These are phyloP conservation scores for Noturus placidus DNA, from an alignment of 2,113 vertebrate genomes.

Conservation along the genomic window DNA sequence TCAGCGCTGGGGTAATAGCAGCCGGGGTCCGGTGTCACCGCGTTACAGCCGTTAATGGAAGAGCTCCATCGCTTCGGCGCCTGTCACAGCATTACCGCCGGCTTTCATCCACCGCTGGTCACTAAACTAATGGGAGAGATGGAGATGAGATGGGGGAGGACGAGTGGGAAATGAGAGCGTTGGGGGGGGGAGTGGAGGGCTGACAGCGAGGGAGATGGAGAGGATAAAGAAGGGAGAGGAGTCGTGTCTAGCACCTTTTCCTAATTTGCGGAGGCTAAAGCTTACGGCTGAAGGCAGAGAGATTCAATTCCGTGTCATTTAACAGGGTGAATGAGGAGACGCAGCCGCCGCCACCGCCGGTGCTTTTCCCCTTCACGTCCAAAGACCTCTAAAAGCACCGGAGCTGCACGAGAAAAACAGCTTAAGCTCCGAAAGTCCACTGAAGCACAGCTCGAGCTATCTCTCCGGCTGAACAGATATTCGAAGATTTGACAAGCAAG, in stretches of 20 bases:
- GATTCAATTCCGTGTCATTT: slow-evolving; percentile 54
- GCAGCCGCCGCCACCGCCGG: background rate
- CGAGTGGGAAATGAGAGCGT: slow-evolving; percentile 40
- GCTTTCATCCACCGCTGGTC: slow-evolving; percentile 72
- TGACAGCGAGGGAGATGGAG: slow-evolving; percentile 43
- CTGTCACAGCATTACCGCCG: slow-evolving; percentile 58
- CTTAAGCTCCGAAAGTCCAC: slow-evolving; percentile 69
- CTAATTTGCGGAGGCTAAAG: slow-evolving; percentile 50
- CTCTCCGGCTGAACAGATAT: slow-evolving; percentile 83
- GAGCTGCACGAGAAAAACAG: slow-evolving; percentile 25
- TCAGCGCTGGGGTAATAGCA: slow-evolving; percentile 89
- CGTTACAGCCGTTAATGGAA: slow-evolving; percentile 91
- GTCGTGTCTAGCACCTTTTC: slow-evolving; percentile 44
- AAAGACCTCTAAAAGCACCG: slow-evolving; percentile 14
- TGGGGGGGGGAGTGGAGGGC: background rate
- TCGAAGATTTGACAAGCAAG: slow-evolving; percentile 94
- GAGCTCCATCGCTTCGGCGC: slow-evolving; percentile 75
- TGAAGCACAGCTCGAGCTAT: slow-evolving; percentile 89
- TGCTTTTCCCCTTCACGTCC: slow-evolving; percentile 19
- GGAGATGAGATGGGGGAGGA: slow-evolving; percentile 47
- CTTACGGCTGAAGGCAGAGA: slow-evolving; percentile 40
- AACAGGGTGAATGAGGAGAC: slow-evolving; percentile 47
- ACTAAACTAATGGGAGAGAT: slow-evolving; percentile 78
- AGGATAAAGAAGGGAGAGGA: slow-evolving; percentile 34
- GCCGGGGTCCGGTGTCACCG: slow-evolving; percentile 87